These are phyloP conservation scores for Poecilia wingei DNA, from an alignment of 2,797 vertebrate genomes.

Conservation along the genomic window DNA sequence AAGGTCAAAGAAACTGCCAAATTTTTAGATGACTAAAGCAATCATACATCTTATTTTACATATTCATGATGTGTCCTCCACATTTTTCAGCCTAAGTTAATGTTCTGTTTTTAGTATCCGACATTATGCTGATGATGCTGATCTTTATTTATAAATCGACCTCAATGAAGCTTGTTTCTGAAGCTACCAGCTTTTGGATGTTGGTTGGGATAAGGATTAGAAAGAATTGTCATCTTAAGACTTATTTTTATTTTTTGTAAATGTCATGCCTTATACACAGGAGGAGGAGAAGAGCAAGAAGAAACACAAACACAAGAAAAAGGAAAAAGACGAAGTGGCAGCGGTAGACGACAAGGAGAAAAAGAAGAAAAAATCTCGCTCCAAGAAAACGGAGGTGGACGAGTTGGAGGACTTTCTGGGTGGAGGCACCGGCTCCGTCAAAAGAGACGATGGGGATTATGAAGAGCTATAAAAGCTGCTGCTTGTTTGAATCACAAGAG, in stretches of 20 bases:
- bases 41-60: neutral
- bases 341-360: constrained; percentile 81
- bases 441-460: constrained; percentile 89
- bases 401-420: constrained; percentile 96
- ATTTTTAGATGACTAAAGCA: neutral
- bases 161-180: neutral
- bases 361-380: constrained; percentile 81
- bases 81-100: neutral
- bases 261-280: constrained; percentile 60
- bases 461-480: constrained; percentile 89
- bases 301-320: constrained; percentile 90
- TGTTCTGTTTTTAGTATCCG: neutral
- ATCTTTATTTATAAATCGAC: neutral
- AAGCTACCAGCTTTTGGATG: neutral
- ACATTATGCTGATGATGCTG: neutral
- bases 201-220: neutral
- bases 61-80: neutral
- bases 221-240: neutral
- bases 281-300: constrained; percentile 92
- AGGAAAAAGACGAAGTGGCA: constrained; percentile 80
- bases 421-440: constrained; percentile 73
- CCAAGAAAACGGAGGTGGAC: constrained; percentile 84
- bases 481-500: constrained; percentile 6
- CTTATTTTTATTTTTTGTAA: neutral
- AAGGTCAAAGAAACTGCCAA: neutral